A percentile compares a stretch with the other conserved stretches of the same genome.
phyloP scores from a whole-genome alignment of 2,797 vertebrate genomes.

The Leucoraja ocellata region DNA sequence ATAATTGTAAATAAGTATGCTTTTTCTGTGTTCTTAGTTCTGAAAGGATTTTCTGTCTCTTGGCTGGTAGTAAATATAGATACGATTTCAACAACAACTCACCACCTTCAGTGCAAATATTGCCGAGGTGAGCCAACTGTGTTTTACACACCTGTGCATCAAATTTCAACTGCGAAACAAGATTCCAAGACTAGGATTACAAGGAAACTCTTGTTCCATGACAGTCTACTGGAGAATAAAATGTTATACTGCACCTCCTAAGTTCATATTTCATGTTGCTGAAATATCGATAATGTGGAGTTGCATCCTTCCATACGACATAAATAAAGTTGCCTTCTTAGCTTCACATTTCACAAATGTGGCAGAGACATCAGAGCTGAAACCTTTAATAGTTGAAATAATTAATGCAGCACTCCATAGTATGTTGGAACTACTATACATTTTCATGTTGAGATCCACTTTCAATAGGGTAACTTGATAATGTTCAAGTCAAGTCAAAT shows the following conservation, averaged over 20 bases:
- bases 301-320: not conserved
- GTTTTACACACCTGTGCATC: not conserved
- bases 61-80: too few species aligned
- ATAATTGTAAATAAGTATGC: not conserved
- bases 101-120: not conserved
- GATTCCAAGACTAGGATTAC: too few species aligned
- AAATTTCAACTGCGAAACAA: not conserved
- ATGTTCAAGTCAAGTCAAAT: too few species aligned
- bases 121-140: not conserved
- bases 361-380: not conserved
- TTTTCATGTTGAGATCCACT: not conserved
- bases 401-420: not conserved
- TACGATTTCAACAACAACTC: not conserved
- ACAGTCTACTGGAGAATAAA: not conserved
- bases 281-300: not conserved
- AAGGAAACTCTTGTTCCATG: not conserved
- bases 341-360: not conserved
- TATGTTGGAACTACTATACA: not conserved
- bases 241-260: not conserved
- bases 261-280: not conserved
- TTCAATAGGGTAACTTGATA: not conserved
- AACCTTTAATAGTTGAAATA: not conserved
- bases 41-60: not conserved
- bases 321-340: not conserved
- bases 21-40: not conserved